These are phyloP conservation scores for Corella eumyota DNA, from an alignment of 23 tunicate genomes.

Conservation along the genomic window DNA sequence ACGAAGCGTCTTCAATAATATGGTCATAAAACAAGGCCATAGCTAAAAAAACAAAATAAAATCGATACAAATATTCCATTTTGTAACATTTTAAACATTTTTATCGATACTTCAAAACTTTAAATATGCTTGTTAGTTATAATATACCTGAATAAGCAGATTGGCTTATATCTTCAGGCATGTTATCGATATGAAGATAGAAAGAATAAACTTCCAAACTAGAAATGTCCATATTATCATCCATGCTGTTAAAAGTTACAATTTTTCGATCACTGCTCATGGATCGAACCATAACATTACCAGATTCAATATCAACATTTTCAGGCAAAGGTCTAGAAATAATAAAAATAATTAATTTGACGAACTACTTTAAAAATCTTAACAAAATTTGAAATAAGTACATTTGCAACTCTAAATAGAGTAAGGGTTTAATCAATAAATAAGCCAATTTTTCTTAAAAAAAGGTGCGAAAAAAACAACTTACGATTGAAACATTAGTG, in stretches of 20 bases:
- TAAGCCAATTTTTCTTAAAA: too few species aligned
- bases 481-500: slow-evolving; percentile 37
- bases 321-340: slow-evolving; percentile 48
- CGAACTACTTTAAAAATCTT: background rate
- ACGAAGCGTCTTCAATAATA: slow-evolving; percentile 20
- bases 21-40: slow-evolving; percentile 26
- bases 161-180: background rate
- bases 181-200: slow-evolving; percentile 1
- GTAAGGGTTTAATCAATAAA: too few species aligned
- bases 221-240: slow-evolving; percentile 20
- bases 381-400: background rate
- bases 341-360: too few species aligned
- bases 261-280: slow-evolving; percentile 16
- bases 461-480: too few species aligned
- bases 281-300: slow-evolving; percentile 7
- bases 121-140: background rate
- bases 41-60: background rate
- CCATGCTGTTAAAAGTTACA: slow-evolving; percentile 20
- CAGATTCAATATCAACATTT: slow-evolving; percentile 18
- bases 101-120: too few species aligned
- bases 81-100: too few species aligned
- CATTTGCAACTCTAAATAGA: background rate
- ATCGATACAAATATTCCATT: too few species aligned
- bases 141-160: slow-evolving; percentile 6
- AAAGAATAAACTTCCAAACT: slow-evolving; percentile 16